phyloP scores from a whole-genome alignment of 2,888 invertebrate genomes.

The Drosophila incognita region DNA sequence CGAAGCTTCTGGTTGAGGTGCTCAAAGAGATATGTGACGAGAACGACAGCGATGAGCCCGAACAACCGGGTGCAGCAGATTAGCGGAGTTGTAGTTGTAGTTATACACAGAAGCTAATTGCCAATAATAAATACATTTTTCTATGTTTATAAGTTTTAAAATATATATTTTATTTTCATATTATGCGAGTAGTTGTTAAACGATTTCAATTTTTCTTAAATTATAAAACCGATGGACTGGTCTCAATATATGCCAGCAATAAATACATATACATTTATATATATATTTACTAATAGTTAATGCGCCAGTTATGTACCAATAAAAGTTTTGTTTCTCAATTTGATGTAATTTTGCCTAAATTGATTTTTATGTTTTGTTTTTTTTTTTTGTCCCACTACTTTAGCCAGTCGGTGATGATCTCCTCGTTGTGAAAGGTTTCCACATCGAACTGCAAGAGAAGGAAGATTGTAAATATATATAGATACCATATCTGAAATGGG shows the following conservation, averaged over 20 bases:
- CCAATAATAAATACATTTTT: slow-evolving; percentile 36
- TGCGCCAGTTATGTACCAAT: slow-evolving; percentile 57
- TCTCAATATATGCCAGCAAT: slow-evolving; percentile 59
- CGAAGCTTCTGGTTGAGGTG: slow-evolving; percentile 90
- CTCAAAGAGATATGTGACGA: slow-evolving; percentile 90
- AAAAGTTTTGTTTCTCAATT: slow-evolving; percentile 47
- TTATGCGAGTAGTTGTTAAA: slow-evolving; percentile 58
- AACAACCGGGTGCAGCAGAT: not conserved
- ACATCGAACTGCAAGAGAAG: slow-evolving; percentile 77
- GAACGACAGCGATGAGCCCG: slow-evolving; percentile 85
- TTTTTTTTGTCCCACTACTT: slow-evolving; percentile 9
- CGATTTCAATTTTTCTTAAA: slow-evolving; percentile 36
- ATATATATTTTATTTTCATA: slow-evolving; percentile 35
- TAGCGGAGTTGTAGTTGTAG: slow-evolving; percentile 18
- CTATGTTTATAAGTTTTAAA: slow-evolving; percentile 43
- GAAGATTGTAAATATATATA: not conserved
- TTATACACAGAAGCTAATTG: slow-evolving; percentile 25
- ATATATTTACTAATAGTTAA: slow-evolving; percentile 57
- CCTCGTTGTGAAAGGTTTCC: slow-evolving; percentile 82
- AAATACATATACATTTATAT: slow-evolving; percentile 13
- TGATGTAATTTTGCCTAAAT: not conserved
- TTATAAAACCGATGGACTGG: slow-evolving; percentile 57
- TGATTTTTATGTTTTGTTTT: not conserved
- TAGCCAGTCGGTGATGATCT: slow-evolving; percentile 83
- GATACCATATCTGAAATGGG: not conserved